Base-by-base conservation (phyloP, 2,888 invertebrate genomes). In the Xestia c-nigrum region DNA sequence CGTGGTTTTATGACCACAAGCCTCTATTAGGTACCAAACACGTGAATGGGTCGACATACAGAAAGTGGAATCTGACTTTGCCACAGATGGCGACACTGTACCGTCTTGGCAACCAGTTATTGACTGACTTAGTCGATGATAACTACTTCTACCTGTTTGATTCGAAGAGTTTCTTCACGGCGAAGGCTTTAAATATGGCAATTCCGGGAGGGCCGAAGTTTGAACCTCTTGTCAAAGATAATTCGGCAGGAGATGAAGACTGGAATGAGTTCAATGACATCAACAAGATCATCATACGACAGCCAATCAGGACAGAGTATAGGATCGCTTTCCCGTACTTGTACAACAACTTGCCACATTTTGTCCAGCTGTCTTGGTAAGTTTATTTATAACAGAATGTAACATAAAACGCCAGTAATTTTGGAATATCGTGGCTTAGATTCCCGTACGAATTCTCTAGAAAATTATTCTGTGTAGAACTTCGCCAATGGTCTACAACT, bases 251-350 rank as follows among this genome's bases (percentile, higher is more conserved):
- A 3, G 99, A 99, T 96, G 99, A 99, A 96, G 99, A 99, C 94
- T 99, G 99, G 99, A 99, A 99, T 96, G 99, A 99, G 96, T 99
- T 99, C 92, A 99, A 99, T 96, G 99, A 99, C 92, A 99, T 99
- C 88, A 99, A 99, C 95, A 99, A 99, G 96, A 99, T 99, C 90
- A 99, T 99, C 85, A 99, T 99, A 89, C 97, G 99, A 14, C 99
- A 99, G 92, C 99, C 99, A 5, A 99, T 99, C 87, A 97, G 99
- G 84, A 99, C 99, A 0, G 99, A 99, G 95, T 99, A 99, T 94
- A 98, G 99, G 88, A 99, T 99, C 92, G 99, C 99, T 0, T 99
- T 99, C 95, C 99, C 99, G 0, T 99, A 99, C 95, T 97, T 99
- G 88, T 99, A 99, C 97, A 99, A 99, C 95, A 99, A 99, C 93